phyloP scores from a whole-genome alignment of 1,140 invertebrate genomes.

The Agraylea sexmaculata region DNA sequence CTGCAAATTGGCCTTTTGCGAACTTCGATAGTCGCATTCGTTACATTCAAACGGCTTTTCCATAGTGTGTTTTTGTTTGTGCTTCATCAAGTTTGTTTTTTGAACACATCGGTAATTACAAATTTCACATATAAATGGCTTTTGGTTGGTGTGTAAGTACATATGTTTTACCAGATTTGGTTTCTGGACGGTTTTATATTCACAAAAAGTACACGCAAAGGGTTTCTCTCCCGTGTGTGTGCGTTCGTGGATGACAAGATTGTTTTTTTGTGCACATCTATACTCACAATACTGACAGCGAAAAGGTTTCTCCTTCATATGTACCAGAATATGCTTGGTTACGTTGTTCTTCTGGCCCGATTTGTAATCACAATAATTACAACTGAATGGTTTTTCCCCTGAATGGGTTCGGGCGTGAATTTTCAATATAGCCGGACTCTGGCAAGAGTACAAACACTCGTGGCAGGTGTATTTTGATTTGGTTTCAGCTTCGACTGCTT shows the following conservation, averaged over 20 bases:
- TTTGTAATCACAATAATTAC: constrained; percentile 56
- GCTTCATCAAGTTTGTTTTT: constrained; percentile 38
- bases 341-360: constrained; percentile 68
- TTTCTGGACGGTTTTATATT: constrained; percentile 41
- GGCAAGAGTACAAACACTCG: constrained; percentile 34
- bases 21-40: constrained; percentile 28
- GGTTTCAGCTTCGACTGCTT: constrained; percentile 21
- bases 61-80: constrained; percentile 35
- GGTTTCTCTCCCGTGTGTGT: constrained; percentile 50
- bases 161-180: constrained; percentile 48
- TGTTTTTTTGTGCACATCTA: constrained; percentile 52
- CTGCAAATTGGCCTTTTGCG: constrained; percentile 24
- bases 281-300: constrained; percentile 57
- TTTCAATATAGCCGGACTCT: constrained; percentile 49
- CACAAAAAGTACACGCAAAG: constrained; percentile 53
- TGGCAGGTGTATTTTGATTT: constrained; percentile 33
- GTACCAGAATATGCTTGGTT: constrained; percentile 60
- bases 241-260: constrained; percentile 42
- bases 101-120: constrained; percentile 43
- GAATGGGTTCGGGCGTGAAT: constrained; percentile 53
- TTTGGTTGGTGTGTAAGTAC: constrained; percentile 50
- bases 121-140: constrained; percentile 51
- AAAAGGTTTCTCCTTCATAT: constrained; percentile 65
- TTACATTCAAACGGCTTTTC: constrained; percentile 25
- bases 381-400: constrained; percentile 47